Evolutionary conservation across 2,113 vertebrate species (phyloP).

Genomic region (Mesocricetus auratus): DNA sequence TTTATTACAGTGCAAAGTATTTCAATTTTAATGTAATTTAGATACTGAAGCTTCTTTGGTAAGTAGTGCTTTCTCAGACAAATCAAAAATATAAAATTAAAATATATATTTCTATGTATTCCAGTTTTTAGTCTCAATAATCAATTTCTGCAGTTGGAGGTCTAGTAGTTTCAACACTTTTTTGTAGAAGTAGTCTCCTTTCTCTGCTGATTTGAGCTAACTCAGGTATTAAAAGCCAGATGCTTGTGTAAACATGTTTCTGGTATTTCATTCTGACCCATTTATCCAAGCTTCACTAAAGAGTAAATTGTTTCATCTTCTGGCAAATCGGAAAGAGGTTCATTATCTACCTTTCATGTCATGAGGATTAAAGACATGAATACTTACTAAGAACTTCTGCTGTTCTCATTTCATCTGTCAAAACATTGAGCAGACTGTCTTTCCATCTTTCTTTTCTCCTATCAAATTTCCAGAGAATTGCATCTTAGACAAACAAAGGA

Average conservation of each 20-base stretch:
- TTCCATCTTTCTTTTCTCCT: neutral
- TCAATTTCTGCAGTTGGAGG: neutral
- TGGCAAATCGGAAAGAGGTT: neutral
- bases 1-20: neutral
- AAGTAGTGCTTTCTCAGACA: neutral
- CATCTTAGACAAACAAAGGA: neutral
- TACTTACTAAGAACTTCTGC: neutral
- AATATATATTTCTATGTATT: neutral
- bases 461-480: neutral
- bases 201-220: neutral
- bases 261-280: neutral
- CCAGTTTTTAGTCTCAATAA: neutral
- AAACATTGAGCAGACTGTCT: neutral
- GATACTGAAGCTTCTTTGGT: neutral
- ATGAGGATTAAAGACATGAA: constrained; percentile 1
- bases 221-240: neutral
- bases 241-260: neutral
- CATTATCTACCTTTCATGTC: neutral
- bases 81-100: neutral
- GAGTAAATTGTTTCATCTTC: neutral
- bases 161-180: neutral
- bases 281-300: neutral
- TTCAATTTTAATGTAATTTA: neutral
- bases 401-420: neutral
- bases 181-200: neutral